Percentiles rank a stretch among this genome's conserved stretches.
These are phyloP conservation scores for Orchesella flavescens DNA, from an alignment of 2,888 invertebrate species.

Conservation along the genomic window DNA sequence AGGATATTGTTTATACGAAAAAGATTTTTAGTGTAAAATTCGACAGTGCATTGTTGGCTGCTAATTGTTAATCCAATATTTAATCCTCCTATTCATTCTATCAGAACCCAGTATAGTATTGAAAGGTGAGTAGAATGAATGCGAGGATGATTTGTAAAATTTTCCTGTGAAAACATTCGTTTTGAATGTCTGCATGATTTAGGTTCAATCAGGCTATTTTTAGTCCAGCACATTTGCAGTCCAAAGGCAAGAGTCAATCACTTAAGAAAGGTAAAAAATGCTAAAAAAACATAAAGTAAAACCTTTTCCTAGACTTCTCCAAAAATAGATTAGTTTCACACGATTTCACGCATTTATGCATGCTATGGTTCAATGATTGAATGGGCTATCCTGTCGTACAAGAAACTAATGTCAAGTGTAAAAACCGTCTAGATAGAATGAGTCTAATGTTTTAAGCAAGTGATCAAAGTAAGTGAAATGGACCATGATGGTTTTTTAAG, in stretches of 20 bases:
- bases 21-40: neutral
- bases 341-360: constrained; percentile 31
- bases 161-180: too few species aligned
- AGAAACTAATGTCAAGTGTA: neutral
- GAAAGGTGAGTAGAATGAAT: too few species aligned
- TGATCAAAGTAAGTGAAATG: constrained; percentile 18
- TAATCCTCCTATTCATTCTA: neutral
- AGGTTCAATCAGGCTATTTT: too few species aligned
- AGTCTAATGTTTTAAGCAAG: too few species aligned
- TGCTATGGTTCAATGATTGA: constrained; percentile 50
- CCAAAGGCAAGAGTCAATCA: constrained; percentile 27
- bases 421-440: neutral
- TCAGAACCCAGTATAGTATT: too few species aligned
- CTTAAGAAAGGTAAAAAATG: constrained; percentile 14
- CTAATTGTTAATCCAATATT: constrained; percentile 21
- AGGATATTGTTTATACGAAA: too few species aligned
- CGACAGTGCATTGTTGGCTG: constrained; percentile 1
- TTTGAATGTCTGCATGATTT: too few species aligned
- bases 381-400: neutral
- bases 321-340: constrained; percentile 52
- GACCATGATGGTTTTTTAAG: constrained; percentile 26
- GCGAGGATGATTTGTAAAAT: too few species aligned
- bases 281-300: constrained; percentile 29
- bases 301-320: constrained; percentile 18
- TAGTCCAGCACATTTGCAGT: neutral